Evolutionary conservation across 2,888 invertebrate genomes (phyloP).

Genomic region (Orthosia gracilis): DNA sequence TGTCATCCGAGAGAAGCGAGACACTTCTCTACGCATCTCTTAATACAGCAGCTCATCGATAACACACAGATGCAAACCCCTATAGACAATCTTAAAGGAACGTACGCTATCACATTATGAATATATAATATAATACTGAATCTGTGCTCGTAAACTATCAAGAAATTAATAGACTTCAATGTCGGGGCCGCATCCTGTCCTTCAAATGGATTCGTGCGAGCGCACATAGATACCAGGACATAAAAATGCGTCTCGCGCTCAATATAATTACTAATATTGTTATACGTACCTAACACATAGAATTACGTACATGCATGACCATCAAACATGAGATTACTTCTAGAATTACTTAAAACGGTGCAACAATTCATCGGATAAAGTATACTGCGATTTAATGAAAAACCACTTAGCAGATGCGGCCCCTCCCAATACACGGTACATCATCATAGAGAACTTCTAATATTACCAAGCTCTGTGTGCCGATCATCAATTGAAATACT

Average conservation of each 20-base stretch:
- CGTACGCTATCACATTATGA: conserved; percentile 63
- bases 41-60: conserved; percentile 20
- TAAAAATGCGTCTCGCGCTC: conserved; percentile 9
- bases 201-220: conserved; percentile 10
- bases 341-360: conserved; percentile 45
- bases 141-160: conserved; percentile 54
- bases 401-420: conserved; percentile 32
- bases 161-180: conserved; percentile 39
- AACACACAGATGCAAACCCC: conserved; percentile 45
- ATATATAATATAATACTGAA: conserved; percentile 62
- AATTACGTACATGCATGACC: conserved; percentile 41
- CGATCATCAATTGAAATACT: conserved; percentile 43
- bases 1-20: conserved; percentile 2
- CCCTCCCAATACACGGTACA: conserved; percentile 35
- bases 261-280: conserved; percentile 32
- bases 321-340: conserved; percentile 48
- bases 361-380: conserved; percentile 26
- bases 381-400: neutral
- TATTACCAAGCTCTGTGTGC: conserved; percentile 39
- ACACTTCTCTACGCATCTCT: conserved; percentile 5
- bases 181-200: conserved; percentile 34
- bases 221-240: conserved; percentile 1
- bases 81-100: conserved; percentile 60
- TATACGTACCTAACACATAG: conserved; percentile 38
- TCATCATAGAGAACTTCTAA: conserved; percentile 31